Base-by-base conservation (phyloP, 2,113 vertebrate species). In the Micronycteris hirsuta region DNA sequence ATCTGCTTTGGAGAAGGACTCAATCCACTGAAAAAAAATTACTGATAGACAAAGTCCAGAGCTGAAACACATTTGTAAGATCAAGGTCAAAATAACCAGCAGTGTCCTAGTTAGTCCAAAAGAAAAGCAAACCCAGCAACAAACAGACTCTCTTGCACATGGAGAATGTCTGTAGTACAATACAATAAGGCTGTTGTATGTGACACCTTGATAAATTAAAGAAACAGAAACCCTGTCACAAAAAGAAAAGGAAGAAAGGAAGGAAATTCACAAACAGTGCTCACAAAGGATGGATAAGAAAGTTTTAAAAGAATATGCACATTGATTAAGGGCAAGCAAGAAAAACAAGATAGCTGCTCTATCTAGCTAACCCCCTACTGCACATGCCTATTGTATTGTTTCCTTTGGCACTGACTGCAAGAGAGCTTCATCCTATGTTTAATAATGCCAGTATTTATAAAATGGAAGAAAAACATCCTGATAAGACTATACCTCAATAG, bases 401-500 rank as follows among this genome's bases (percentile, higher is more conserved):
- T 97, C 86, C 86, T 94, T 96, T 97, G 96, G 97, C 96, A 91
- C 43, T 7, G 45, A 38, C 82, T 88, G 58, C 73, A 95, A 78
- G 85, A 88, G 76, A 89, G 82, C 49, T 58, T 93, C 93, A 96
- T 91, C 94, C 41, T 91, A 84, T 38, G 92, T 96, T 93, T 95
- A 96, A 96, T 97, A 95, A 96, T 96, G 90, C 88, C 86, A 89
- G 95, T 96, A 95, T 97, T 97, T 97, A 96, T 94, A 96, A 93
- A 93, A 97, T 54, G 84, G 87, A 97, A 97, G 94, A 74, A 96
- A 97, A 97, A 95, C 93, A 95, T 96, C 95, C 96, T 96, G 95
- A 96, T 97, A 97, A 97, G 87, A 96, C 83, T 97, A 91, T 78
- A 93, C 77, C 84, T 97, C 97, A 93, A 84, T 97, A 93, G 88